Evolutionary conservation across 2,888 invertebrate species (phyloP), one percentile per base, ranked within the genome.

Genomic region (Erebia aethiops): DNA sequence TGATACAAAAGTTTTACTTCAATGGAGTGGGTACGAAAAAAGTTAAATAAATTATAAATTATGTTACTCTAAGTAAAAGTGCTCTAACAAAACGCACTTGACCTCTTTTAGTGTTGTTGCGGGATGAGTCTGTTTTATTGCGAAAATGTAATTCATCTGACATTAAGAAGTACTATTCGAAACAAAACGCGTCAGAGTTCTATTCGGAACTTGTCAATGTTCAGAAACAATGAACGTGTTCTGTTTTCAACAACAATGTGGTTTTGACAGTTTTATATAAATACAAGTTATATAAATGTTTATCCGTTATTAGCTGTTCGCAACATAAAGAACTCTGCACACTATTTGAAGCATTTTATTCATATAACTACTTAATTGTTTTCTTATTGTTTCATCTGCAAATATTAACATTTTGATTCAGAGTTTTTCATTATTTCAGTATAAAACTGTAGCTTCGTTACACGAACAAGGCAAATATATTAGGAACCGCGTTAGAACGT

Each of bases 181-280:
- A 73, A 73, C 64, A 71, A 70, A 73, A 75, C 57, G 41, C 43
- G 72, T 67, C 56, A 71, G 60, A 71, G 56, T 51, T 69, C 67
- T 61, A 76, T 76, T 76, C 64, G 62, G 71, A 74, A 72, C 70
- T 74, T 77, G 69, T 76, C 77, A 72, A 76, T 76, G 71, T 75
- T 74, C 69, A 61, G 7, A 62, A 68, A 72, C 74, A 71, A 74
- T 64, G 54, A 61, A 69, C 70, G 49, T 41, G 49, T 54, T 67
- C 65, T 49, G 26, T 18, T 54, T 56, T 61, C 35, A 61, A 46
- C 67, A 63, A 72, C 73, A 74, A 74, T 74, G 73, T 73, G 64
- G 62, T 71, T 74, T 74, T 77, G 75, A 75, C 71, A 73, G 70
- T 69, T 75, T 70, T 74, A 68, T 73, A 68, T 69, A 76, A 73